Evolutionary conservation across 2,888 invertebrate species (phyloP).

Genomic region (Chymomyza fuscimana): DNA sequence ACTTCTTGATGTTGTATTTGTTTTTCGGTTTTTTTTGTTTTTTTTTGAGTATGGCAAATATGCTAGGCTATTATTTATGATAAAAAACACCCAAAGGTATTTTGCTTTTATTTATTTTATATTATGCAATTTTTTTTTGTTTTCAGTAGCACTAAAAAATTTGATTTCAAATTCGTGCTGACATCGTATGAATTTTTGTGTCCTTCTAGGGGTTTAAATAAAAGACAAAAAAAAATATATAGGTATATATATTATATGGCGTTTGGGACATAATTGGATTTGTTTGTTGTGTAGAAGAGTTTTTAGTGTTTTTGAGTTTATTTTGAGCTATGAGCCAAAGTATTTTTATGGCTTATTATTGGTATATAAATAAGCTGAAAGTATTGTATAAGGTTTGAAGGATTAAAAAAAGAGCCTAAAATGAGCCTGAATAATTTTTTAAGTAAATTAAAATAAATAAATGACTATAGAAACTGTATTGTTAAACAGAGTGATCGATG

Average conservation of each 20-base stretch:
- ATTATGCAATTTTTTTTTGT: conserved; percentile 10
- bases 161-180: conserved; percentile 66
- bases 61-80: conserved; percentile 57
- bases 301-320: background rate
- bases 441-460: no score
- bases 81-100: conserved; percentile 61
- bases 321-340: background rate
- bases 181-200: conserved; percentile 34
- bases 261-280: conserved; percentile 18
- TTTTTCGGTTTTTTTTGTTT: conserved; percentile 25
- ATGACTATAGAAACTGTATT: no score
- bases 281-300: background rate
- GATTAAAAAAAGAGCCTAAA: no score
- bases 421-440: no score
- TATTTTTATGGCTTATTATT: background rate
- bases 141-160: conserved; percentile 40
- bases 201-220: conserved; percentile 6
- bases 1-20: background rate
- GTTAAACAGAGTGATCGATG: no score
- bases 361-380: background rate
- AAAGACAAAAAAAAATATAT: conserved; percentile 14
- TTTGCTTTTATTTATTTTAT: conserved; percentile 23
- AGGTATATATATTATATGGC: conserved; percentile 34
- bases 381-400: no score
- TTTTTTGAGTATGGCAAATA: conserved; percentile 25